Base-by-base conservation (phyloP, 2,113 vertebrate species). In the Fukomys damarensis region DNA sequence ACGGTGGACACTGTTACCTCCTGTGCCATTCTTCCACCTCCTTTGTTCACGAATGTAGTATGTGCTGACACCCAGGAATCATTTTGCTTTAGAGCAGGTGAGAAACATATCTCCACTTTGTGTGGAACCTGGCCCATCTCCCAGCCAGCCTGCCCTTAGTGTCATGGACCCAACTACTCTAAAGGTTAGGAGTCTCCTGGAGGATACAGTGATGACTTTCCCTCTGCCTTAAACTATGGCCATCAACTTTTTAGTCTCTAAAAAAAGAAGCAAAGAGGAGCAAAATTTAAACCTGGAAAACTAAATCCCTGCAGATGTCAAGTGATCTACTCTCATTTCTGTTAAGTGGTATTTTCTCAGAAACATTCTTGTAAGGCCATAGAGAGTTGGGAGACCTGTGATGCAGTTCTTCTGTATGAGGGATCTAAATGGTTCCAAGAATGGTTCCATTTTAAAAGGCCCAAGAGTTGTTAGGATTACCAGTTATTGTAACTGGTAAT, bases 11-110 rank as follows among this genome's bases (percentile, higher is more conserved):
- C 12, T 28, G 43, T 24, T 38, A 11, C 54, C 20, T 11, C 32
- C 32, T 66, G 56, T 43, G 52, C 35, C 61, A 32, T 16, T 35
- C 38, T 43, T 43, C 59, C 49, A 0, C 7, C 54, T 92, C 46
- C 81, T 82, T 68, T 61, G 13, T 76, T 81, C 22, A 6, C 8
- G 11, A 28, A 4, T 16, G 43, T 65, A n/a, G 19, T 46, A 1
- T 26, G 10, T 14, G 13, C 58, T 43, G 52, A 49, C 61, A 12
- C 68, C 63, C 58, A 52, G 58, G 52, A 49, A 92, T 85, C 35
- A 59, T 41, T 85, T 95, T 96, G 52, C 59, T 85, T 95, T 41
- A 84, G 52, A 26, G 28, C 24, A 94, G 63, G 80, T 10, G 19
- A 76, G 35, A 92, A 59, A 66, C 41, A 65, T 77, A 41, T 35